These are phyloP conservation scores for Drosophila austrosaltans DNA, from an alignment of 2,888 invertebrate species.

Conservation along the genomic window DNA sequence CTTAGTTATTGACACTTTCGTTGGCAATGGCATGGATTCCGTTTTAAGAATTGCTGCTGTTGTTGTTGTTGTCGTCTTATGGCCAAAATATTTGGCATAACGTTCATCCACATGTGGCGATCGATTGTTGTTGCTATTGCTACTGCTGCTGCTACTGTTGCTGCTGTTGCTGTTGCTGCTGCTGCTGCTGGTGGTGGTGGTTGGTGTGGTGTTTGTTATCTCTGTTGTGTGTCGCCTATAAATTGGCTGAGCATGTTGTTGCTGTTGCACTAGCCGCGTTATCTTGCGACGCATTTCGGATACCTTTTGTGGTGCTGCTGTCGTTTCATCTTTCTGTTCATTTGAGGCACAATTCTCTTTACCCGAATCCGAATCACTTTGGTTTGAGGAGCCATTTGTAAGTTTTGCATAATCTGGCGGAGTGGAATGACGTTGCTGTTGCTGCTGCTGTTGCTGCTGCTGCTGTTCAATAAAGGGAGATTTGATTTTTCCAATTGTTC, in stretches of 20 bases:
- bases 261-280: slow-evolving; percentile 11
- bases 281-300: slow-evolving; percentile 19
- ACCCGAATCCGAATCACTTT: neutral
- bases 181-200: slow-evolving; percentile 14
- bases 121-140: slow-evolving; percentile 42
- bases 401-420: neutral
- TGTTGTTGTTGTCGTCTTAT: neutral
- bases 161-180: slow-evolving; percentile 12
- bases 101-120: slow-evolving; percentile 37
- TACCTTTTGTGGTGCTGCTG: slow-evolving; percentile 7
- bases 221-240: slow-evolving; percentile 10
- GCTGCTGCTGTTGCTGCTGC: slow-evolving; percentile 49
- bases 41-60: slow-evolving; percentile 35
- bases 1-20: slow-evolving; percentile 29
- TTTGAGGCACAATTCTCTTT: slow-evolving; percentile 7
- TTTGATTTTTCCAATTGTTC: slow-evolving; percentile 82
- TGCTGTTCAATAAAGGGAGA: slow-evolving; percentile 82
- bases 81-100: slow-evolving; percentile 6
- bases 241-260: slow-evolving; percentile 25
- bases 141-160: slow-evolving; percentile 19
- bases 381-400: neutral
- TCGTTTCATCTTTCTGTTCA: neutral
- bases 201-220: neutral
- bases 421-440: neutral
- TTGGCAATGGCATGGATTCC: slow-evolving; percentile 62